phyloP scores from a whole-genome alignment of 2,113 vertebrate genomes.

The Platysteira castanea region DNA sequence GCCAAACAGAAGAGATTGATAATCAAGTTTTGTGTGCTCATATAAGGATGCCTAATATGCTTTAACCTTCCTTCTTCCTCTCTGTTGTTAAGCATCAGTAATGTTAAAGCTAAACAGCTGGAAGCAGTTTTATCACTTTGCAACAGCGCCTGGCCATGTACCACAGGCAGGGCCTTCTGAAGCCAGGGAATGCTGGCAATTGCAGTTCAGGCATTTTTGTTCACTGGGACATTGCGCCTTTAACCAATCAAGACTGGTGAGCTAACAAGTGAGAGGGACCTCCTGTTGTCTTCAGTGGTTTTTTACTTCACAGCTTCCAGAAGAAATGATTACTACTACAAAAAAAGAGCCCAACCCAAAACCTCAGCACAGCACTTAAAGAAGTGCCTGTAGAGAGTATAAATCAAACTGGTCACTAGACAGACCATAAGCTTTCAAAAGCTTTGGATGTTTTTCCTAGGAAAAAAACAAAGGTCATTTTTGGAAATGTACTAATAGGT shows the following conservation, averaged over 20 bases:
- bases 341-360: background rate
- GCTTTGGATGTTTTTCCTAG: background rate
- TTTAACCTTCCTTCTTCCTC: background rate
- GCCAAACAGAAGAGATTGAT: background rate
- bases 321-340: slow-evolving; percentile 50
- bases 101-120: slow-evolving; percentile 61
- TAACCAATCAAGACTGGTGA: slow-evolving; percentile 38
- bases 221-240: slow-evolving; percentile 58
- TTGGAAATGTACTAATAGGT: background rate
- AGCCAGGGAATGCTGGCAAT: slow-evolving; percentile 60
- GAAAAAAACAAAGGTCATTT: background rate
- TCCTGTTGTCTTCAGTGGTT: slow-evolving; percentile 52
- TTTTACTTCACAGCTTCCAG: slow-evolving; percentile 67
- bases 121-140: slow-evolving; percentile 80
- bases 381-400: slow-evolving; percentile 40
- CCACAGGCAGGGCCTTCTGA: slow-evolving; percentile 49
- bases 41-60: background rate
- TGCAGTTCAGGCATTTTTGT: slow-evolving; percentile 51
- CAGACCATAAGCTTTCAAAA: slow-evolving; percentile 4
- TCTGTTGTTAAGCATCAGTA: background rate
- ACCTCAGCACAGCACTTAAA: slow-evolving; percentile 16
- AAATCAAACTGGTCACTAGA: background rate
- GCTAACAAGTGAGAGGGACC: slow-evolving; percentile 62
- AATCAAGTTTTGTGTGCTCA: background rate
- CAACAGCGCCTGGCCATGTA: slow-evolving; percentile 65